Base-by-base conservation (phyloP, 2,888 invertebrate genomes). In the Limnephilus rhombicus region DNA sequence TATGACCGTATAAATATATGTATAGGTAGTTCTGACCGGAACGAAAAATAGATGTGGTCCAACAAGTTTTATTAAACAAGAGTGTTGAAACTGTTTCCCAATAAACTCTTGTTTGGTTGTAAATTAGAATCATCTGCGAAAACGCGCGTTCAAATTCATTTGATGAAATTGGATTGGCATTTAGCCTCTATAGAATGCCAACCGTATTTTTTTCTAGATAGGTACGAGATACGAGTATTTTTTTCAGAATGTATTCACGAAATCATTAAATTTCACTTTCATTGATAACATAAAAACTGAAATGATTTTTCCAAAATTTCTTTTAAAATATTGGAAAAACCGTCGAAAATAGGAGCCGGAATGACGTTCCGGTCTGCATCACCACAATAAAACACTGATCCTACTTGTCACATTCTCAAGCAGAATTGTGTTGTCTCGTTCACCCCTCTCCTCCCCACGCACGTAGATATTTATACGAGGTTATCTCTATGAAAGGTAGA, bases 401-500 rank as follows among this genome's bases (percentile, higher is more conserved):
- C 24, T 24, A 68, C 24, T 7, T 68, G 53, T 53, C 18, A 53
- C 53, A 68, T 9, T 68, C 24, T 68, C 24, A 24, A 68, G 68
- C 68, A 24, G 68, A 24, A 68, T 68, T 24, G 68, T 24, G 68
- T 68, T n/a, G 24, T 68, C 68, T 68, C 68, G 24, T 68, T 68
- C 68, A 9, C 24, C 24, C 68, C 68, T 37, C 80, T 80, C 45
- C 88, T 37, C 80, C 88, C 88, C 37, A 12, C 88, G 80, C 88
- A 80, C 80, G n/a, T 80, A 87, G 34, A 87, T 87, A 87, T 89
- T 89, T 89, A 81, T 34, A 68, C 9, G 45, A 82, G 90, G 82
- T 90, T 90, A 29, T 81, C 82, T 81, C 31, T 82, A 49, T 29
- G 45, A 90, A 90, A 90, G 82, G 82, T 90, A 90, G 82, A 49